Base-by-base conservation (phyloP, 2,113 vertebrate genomes). In the Odobenus rosmarus region DNA sequence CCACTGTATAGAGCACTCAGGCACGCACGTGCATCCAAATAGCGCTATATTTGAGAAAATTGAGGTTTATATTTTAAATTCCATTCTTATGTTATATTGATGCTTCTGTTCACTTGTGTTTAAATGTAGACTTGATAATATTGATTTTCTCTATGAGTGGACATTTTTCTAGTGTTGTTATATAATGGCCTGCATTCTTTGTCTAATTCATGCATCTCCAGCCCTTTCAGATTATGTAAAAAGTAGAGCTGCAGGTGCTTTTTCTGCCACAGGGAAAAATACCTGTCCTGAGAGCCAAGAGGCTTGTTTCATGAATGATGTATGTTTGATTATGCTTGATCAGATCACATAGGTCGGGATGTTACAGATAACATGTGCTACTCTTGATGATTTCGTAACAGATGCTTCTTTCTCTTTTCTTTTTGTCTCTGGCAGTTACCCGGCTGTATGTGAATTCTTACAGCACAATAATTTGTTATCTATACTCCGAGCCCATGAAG, bases 391-490 rank as follows among this genome's bases (percentile, higher is more conserved):
- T 97, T 91, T 94, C 2, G 0, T 98, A 98, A 99, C 89, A 74
- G 24, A 31, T 94, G 36, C 49, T 67, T 84, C 26, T 97, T 77
- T 0, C 95, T 96, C 31, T 94, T 83, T 96, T 98, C 76, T 93
- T 85, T 95, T 95, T 93, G 11, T 96, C 91, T 96, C 96, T 97
- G 72, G 87, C 99, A 99, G 99, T 99, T 99, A 99, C 98, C 99
- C 99, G 72, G 99, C 99, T 97, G 99, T 99, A 96, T 99, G 99
- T 98, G 99, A 99, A 98, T 99, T 99, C 99, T 99, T 99, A 98
- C 99, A 99, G 99, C 99, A 99, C 99, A 99, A 99, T 99, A 99
- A 99, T 98, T 99, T 99, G 99, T 99, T 99, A 99, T 99, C 99
- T 95, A 99, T 99, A 99, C 99, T 99, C 95, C 99, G 99, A 99